phyloP scores from a whole-genome alignment of 2,888 invertebrate genomes.

The Caenorhabditis japonica region DNA sequence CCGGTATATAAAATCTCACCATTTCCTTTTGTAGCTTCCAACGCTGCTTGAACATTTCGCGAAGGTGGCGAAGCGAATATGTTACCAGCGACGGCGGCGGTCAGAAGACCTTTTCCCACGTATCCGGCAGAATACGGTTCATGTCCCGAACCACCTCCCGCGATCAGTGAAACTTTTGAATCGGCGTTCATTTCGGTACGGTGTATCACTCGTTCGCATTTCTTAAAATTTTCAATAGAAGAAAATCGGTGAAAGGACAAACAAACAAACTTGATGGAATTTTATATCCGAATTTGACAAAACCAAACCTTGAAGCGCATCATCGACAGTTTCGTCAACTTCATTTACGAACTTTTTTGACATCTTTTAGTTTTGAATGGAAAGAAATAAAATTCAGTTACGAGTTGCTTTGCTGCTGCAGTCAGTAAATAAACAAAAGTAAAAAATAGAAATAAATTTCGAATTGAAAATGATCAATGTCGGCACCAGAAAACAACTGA shows the following conservation, averaged over 20 bases:
- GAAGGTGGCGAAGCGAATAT: slow-evolving; percentile 87
- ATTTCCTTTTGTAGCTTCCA: slow-evolving; percentile 76
- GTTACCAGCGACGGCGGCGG: slow-evolving; percentile 85
- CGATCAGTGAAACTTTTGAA: slow-evolving; percentile 57
- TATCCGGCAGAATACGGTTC: slow-evolving; percentile 84
- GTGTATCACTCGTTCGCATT: slow-evolving; percentile 44
- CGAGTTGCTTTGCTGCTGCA: too few relatives aligned
- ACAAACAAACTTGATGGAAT: slow-evolving; percentile 53
- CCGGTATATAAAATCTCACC: too few relatives aligned
- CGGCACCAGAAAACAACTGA: background rate
- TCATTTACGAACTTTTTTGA: slow-evolving; percentile 70
- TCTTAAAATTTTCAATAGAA: slow-evolving; percentile 22
- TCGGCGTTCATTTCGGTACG: slow-evolving; percentile 3
- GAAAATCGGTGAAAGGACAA: background rate
- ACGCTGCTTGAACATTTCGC: slow-evolving; percentile 82
- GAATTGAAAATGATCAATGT: background rate
- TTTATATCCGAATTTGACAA: slow-evolving; percentile 41
- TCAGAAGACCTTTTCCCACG: slow-evolving; percentile 87
- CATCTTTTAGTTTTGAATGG: slow-evolving; percentile 17
- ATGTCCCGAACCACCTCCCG: slow-evolving; percentile 88
- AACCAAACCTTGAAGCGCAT: slow-evolving; percentile 64
- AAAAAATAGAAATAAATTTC: background rate
- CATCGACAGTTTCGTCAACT: slow-evolving; percentile 62
- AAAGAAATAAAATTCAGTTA: background rate
- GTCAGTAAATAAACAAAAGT: background rate